A percentile compares a stretch with the other conserved stretches of the same genome.
Evolutionary conservation across 2,113 vertebrate genomes (phyloP).

Genomic region (Thalassarche chlororhynchos): DNA sequence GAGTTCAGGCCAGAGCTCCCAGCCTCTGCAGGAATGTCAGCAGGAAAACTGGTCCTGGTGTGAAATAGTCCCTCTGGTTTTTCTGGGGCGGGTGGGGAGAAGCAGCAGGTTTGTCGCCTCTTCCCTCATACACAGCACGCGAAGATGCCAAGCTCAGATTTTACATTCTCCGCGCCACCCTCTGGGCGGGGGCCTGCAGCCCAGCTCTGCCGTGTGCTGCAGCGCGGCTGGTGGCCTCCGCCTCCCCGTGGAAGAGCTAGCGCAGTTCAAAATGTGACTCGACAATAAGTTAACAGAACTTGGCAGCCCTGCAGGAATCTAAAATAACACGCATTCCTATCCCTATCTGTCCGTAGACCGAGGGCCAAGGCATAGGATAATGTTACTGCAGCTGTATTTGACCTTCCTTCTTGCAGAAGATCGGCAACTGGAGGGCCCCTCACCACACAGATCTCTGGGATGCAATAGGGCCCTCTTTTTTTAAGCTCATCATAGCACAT

Average conservation of each 20-base stretch:
- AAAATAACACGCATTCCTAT: accelerated
- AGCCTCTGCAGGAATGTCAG: not conserved
- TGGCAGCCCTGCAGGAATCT: not conserved
- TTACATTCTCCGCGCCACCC: not conserved
- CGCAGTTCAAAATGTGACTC: not conserved
- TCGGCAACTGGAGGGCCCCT: not conserved
- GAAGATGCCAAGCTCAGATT: not conserved
- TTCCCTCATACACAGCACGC: not conserved
- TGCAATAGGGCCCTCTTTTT: constrained; percentile 27
- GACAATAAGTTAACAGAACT: not conserved
- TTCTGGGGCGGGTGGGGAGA: not conserved
- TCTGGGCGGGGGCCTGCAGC: not conserved
- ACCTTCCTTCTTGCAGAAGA: constrained; percentile 48
- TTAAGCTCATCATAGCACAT: constrained; percentile 46
- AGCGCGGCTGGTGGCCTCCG: not conserved
- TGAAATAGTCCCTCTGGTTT: not conserved
- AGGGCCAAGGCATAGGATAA: not conserved
- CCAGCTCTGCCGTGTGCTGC: not conserved
- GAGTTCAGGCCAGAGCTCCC: not conserved
- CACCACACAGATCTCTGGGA: constrained; percentile 10
- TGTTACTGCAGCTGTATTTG: constrained; percentile 54
- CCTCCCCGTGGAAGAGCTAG: not conserved
- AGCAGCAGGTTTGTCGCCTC: not conserved
- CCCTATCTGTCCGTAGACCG: not conserved
- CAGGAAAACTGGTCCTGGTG: not conserved